Evolutionary conservation across 2,888 invertebrate species (phyloP).

Genomic region (Tenthredo distinguenda): DNA sequence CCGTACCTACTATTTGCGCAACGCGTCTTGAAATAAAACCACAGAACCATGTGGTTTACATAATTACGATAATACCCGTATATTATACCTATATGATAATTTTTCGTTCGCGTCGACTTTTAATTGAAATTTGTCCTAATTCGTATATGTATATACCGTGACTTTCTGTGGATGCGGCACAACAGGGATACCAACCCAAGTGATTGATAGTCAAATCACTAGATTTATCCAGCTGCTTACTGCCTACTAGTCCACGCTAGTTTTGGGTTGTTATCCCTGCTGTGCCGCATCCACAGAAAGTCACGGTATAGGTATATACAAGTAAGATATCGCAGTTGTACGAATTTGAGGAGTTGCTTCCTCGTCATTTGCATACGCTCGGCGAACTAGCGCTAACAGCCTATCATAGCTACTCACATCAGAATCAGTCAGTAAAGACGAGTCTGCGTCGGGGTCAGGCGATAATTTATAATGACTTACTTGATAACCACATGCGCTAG

Average conservation of each 20-base stretch:
- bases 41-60: not conserved
- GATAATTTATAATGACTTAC: conserved; percentile 23
- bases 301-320: no score
- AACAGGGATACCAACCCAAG: no score
- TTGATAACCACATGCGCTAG: conserved; percentile 27
- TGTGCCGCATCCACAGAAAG: no score
- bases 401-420: not conserved
- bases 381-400: not conserved
- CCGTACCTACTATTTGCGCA: no score
- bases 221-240: no score
- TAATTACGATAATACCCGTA: not conserved
- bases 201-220: no score
- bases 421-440: not conserved
- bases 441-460: not conserved
- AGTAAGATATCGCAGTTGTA: not conserved
- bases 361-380: not conserved
- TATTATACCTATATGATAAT: not conserved
- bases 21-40: not conserved
- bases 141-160: no score
- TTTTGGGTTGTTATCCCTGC: no score
- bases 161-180: no score
- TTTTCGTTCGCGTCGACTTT: not conserved
- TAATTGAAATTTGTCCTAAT: not conserved
- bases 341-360: not conserved
- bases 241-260: no score